A percentile compares a stretch with the other conserved stretches of the same genome.
These are phyloP conservation scores for Poecilia picta DNA, from an alignment of 2,797 vertebrate species.

Conservation along the genomic window DNA sequence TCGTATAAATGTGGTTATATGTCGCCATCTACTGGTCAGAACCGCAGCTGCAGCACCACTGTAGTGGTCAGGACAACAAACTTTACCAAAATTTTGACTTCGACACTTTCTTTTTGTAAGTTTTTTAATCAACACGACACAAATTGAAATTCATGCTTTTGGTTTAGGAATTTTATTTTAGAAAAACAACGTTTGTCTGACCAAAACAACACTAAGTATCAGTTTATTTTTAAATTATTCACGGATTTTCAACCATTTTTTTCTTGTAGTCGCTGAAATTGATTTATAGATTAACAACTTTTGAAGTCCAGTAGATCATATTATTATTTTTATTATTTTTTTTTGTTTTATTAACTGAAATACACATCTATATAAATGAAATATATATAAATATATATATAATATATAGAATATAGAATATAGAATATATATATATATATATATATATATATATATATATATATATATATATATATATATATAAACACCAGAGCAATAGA, in stretches of 20 bases:
- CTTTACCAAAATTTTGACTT: neutral
- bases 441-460: too few species aligned
- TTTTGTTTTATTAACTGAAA: neutral
- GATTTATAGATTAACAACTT: neutral
- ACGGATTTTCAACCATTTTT: neutral
- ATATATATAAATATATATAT: too few species aligned
- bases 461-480: too few species aligned
- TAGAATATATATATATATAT: too few species aligned
- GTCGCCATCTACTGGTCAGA: neutral
- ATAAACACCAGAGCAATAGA: too few species aligned
- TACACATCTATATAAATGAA: neutral
- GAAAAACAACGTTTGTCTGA: neutral
- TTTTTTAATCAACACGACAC: neutral
- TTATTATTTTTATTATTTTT: neutral
- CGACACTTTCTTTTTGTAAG: neutral
- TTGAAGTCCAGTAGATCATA: neutral
- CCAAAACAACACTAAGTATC: neutral
- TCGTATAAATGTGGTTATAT: neutral
- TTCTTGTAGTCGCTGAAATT: neutral
- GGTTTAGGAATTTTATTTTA: neutral
- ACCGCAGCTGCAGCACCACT: neutral
- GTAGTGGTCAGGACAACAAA: neutral
- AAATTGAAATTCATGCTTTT: neutral
- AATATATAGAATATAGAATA: too few species aligned
- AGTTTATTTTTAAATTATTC: neutral